Evolutionary conservation across 2,797 vertebrate genomes (phyloP).

Genomic region (Pseudochirops corinnae): DNA sequence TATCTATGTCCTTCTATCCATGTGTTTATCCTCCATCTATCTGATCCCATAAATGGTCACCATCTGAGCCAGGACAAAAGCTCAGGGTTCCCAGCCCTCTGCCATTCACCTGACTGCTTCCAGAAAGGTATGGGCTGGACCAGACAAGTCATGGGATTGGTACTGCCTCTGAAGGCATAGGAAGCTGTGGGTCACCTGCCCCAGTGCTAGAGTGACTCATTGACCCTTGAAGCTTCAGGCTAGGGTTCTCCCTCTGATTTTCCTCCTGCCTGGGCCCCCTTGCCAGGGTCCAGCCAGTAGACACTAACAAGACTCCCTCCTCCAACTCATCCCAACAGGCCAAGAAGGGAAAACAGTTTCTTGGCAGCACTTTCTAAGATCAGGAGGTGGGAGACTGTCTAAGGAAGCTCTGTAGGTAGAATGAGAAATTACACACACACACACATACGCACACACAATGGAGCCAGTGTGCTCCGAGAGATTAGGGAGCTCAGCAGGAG

Average conservation of each 20-base stretch:
- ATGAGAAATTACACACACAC: not conserved
- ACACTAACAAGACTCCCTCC: not conserved
- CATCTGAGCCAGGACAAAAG: not conserved
- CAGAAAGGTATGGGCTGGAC: not conserved
- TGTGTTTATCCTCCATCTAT: not conserved
- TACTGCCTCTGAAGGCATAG: not conserved
- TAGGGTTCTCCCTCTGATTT: not conserved
- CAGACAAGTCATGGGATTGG: not conserved
- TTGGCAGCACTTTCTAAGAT: not conserved
- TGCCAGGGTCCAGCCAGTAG: not conserved
- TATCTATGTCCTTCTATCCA: too few relatives aligned
- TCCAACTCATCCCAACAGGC: not conserved
- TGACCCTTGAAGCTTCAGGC: not conserved
- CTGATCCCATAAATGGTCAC: not conserved
- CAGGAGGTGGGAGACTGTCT: not conserved
- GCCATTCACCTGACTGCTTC: not conserved
- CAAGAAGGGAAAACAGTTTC: not conserved
- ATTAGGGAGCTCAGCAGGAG: not conserved
- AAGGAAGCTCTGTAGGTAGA: not conserved
- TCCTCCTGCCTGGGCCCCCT: not conserved
- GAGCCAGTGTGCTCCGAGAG: slow-evolving; percentile 1
- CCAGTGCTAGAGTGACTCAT: not conserved
- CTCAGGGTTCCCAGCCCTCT: not conserved
- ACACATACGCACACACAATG: not conserved
- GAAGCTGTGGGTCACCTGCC: not conserved